These are phyloP conservation scores for Petrocephalus zakoni DNA, from an alignment of 2,113 vertebrate genomes.

Conservation along the genomic window DNA sequence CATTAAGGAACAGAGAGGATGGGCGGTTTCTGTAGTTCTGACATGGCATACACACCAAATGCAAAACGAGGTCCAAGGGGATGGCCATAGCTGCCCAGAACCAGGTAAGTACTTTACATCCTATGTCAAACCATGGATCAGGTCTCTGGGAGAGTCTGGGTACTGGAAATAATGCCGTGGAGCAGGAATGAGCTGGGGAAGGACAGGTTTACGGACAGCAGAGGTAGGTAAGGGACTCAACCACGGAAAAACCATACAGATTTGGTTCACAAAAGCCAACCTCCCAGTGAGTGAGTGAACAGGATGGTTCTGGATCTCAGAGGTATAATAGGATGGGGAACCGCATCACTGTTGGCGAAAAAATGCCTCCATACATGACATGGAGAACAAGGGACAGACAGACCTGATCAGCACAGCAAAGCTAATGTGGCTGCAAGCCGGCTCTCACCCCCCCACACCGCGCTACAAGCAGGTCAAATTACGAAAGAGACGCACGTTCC, in stretches of 20 bases:
- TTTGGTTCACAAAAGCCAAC: background rate
- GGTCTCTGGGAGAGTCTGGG: constrained; percentile 63
- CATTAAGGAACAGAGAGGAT: background rate
- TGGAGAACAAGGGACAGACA: too few relatives aligned
- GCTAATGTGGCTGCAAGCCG: background rate
- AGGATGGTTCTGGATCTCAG: background rate
- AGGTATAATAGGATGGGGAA: background rate
- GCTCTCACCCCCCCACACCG: background rate
- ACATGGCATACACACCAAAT: background rate
- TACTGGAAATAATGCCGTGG: background rate
- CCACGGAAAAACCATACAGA: background rate
- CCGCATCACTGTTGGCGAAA: background rate
- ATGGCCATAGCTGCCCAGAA: background rate
- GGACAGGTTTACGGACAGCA: background rate
- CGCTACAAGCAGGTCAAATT: background rate
- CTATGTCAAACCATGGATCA: constrained; percentile 55
- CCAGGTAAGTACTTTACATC: background rate
- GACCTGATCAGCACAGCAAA: background rate
- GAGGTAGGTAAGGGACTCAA: background rate
- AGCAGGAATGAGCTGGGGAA: background rate
- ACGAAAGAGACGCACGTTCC: background rate
- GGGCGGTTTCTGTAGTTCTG: background rate
- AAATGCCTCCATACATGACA: background rate
- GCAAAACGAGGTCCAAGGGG: background rate
- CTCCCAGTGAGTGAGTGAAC: background rate